Conservation (phyloP, 2,113 vertebrate species). For the Paraplagusia blochii region DNA sequence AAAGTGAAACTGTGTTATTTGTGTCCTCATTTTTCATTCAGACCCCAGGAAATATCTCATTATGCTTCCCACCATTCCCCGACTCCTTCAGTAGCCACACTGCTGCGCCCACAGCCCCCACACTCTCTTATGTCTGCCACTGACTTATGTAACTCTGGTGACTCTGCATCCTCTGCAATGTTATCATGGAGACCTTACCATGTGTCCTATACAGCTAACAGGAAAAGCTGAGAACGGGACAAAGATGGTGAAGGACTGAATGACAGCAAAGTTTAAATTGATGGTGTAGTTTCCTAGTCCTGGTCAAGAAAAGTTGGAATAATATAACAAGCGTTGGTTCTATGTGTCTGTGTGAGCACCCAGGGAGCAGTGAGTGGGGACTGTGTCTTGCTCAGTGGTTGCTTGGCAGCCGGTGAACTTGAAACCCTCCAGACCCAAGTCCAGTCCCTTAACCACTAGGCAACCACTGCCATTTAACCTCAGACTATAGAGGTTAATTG, state of each 20-base stretch:
- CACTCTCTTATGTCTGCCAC: slow-evolving; percentile 54
- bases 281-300: slow-evolving; percentile 29
- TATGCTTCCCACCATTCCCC: slow-evolving; percentile 31
- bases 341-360: too few relatives aligned
- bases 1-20: slow-evolving; percentile 27
- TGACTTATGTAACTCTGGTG: slow-evolving; percentile 53
- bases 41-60: slow-evolving; percentile 45
- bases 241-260: slow-evolving; percentile 26
- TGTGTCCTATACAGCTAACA: slow-evolving; percentile 73
- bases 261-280: slow-evolving; percentile 17
- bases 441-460: too few relatives aligned
- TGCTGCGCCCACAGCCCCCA: slow-evolving; percentile 36
- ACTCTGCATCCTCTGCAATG: slow-evolving; percentile 61
- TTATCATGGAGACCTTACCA: slow-evolving; percentile 78
- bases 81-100: slow-evolving; percentile 13
- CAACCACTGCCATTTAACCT: too few relatives aligned
- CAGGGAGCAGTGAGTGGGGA: too few relatives aligned
- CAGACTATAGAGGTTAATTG: too few relatives aligned
- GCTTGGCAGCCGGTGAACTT: too few relatives aligned
- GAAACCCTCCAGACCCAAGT: too few relatives aligned
- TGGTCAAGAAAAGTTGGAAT: too few relatives aligned
- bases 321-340: too few relatives aligned
- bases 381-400: too few relatives aligned
- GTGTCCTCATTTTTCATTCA: slow-evolving; percentile 49
- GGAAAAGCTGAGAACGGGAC: slow-evolving; percentile 50